Evolutionary conservation across 2,797 vertebrate genomes (phyloP), one percentile per base, ranked within the genome.

Genomic region (Dromococcyx pavoninus): DNA sequence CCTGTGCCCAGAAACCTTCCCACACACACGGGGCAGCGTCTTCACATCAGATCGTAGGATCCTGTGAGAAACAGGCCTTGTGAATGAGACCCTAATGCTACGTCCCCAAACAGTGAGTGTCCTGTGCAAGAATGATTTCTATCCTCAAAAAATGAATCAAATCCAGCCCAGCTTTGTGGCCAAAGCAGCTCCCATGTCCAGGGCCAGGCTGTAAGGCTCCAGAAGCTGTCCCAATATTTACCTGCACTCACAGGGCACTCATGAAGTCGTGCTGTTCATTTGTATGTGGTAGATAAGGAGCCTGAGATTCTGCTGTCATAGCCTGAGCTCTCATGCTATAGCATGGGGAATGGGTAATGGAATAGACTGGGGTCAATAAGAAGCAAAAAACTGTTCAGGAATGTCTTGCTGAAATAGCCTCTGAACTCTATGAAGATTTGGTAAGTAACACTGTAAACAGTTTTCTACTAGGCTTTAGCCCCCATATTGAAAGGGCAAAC

Each of bases 361-460:
- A 86, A 76, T 4, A 66, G 41, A 33, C 3, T 53, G 48, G 25
- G 39, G 43, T 27, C 74, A 71, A 7, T 14, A 58, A 1, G 10
- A 73, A 89, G 33, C 5, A 4, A 91, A 92, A 89, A 93, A 81
- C 83, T 73, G 71, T n/a, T 93, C 53, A 64, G 91, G 73, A 93
- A 85, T 35, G 25, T 64, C 77, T 76, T 76, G 67, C 77, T 88
- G 93, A 94, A 96, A 84, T 22, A 93, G 73, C 25, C 51, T 39
- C 58, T 67, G 54, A 84, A 91, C 71, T 79, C 83, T 48, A 13
- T 21, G 41, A 85, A 60, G 90, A 66, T 33, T 90, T 81, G 90
- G 88, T 41, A 86, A 93, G 85, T 46, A 74, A 56, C 86, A 70
- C 30, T 64, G 71, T 66, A 82, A 94, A 75, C 50, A 65, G 44